Evolutionary conservation across 2,797 vertebrate genomes (phyloP), one percentile per base, ranked within the genome.

Genomic region (Xyrichtys novacula): DNA sequence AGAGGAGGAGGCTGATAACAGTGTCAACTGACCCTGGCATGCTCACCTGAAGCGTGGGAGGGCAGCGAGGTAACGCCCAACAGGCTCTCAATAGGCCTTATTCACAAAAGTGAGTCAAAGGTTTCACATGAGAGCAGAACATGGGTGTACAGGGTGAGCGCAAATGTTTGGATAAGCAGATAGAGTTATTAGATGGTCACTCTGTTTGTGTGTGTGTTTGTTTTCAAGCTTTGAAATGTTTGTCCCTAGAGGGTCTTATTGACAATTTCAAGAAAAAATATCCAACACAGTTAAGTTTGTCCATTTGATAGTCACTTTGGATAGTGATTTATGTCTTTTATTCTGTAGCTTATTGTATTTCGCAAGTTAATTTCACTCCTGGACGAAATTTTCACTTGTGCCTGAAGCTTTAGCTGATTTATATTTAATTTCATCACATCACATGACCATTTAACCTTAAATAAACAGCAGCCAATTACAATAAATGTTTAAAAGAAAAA

Each of bases 71-170:
- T 83, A 86, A 89, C 77, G 47, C 84, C 89, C 88, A 83, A 81
- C 76, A 89, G 82, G 68, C 83, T 84, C 85, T 92, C 85, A 90
- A 91, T 92, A 88, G 89, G 89, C 83, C 87, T 91, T 58, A 77
- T 92, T 91, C 88, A 92, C 79, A 79, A 57, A 71, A 86, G 85
- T 86, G 86, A 89, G 89, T 88, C 90, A 92, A 91, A 93, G 90
- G 90, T 91, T 92, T 88, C 85, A 81, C 81, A 81, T 75, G 75
- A 81, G 90, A 84, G 83, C 90, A 85, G 22, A 56, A 60, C 72
- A 62, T 40, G 73, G 70, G 79, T 17, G 3, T 65, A 71, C 34
- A 62, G 60, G 76, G 67, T 71, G 62, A 88, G 65, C 60, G 62
- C 72, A 44, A 23, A 31, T 90, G 75, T 92, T 90, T 88, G 31